phyloP scores from a whole-genome alignment of 2,888 invertebrate genomes.

The Cylloceria caligata region DNA sequence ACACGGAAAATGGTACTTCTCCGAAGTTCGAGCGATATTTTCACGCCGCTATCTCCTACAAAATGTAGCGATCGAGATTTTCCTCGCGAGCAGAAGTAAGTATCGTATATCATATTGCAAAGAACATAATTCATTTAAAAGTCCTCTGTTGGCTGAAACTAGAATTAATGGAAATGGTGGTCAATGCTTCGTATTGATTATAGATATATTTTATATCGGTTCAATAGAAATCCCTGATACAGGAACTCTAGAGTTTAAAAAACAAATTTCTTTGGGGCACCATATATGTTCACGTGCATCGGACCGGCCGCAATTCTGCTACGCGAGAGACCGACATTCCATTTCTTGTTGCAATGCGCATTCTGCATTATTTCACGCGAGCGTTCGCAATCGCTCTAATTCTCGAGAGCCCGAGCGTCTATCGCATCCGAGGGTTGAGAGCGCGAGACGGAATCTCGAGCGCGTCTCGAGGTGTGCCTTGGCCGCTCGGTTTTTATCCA shows the following conservation, averaged over 20 bases:
- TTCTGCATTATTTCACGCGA: constrained; percentile 78
- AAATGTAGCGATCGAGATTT: constrained; percentile 99
- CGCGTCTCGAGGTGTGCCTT: constrained; percentile 69
- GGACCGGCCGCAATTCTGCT: background rate
- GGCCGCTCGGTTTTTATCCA: constrained; percentile 76
- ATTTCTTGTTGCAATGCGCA: constrained; percentile 75
- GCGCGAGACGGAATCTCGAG: constrained; percentile 63
- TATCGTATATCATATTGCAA: constrained; percentile 75
- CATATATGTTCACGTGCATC: constrained; percentile 9
- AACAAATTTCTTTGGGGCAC: background rate
- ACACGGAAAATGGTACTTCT: constrained; percentile 99
- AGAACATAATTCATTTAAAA: background rate
- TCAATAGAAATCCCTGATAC: background rate
- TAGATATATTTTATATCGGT: background rate
- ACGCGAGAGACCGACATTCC: constrained; percentile 69
- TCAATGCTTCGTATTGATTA: background rate
- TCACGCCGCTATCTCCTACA: constrained; percentile 98
- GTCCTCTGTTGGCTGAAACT: background rate
- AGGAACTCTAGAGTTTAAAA: background rate
- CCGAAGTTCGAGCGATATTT: constrained; percentile 99
- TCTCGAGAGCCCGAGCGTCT: constrained; percentile 74
- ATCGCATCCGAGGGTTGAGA: constrained; percentile 53
- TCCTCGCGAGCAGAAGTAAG: constrained; percentile 99
- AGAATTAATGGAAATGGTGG: background rate
- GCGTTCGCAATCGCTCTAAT: constrained; percentile 73